These are phyloP conservation scores for Tetrao urogallus DNA, from an alignment of 2,113 vertebrate species.

Conservation along the genomic window DNA sequence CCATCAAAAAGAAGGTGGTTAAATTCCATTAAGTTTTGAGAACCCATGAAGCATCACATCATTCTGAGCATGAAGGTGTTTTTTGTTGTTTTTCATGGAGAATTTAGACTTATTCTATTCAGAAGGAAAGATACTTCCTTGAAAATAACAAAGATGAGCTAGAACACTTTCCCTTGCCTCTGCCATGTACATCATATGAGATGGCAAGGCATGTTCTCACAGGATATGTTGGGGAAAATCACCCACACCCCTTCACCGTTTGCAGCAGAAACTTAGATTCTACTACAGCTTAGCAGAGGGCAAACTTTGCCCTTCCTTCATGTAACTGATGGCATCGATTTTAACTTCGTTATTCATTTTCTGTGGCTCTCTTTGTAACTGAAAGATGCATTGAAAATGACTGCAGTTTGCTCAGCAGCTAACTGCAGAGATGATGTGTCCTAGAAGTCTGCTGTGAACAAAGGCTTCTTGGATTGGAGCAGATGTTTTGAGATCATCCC, in stretches of 20 bases:
- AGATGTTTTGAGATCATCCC: neutral
- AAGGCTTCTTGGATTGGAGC: neutral
- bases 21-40: neutral
- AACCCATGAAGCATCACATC: neutral
- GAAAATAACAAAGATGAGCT: neutral
- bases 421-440: neutral
- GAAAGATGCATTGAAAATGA: neutral
- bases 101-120: neutral
- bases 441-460: neutral
- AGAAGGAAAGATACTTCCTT: neutral
- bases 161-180: neutral
- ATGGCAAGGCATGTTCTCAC: neutral
- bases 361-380: neutral
- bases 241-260: fast-evolving
- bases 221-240: neutral
- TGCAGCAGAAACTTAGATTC: neutral
- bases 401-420: neutral
- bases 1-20: neutral
- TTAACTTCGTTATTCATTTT: neutral
- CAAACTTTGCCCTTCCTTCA: neutral
- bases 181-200: fast-evolving
- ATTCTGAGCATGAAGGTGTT: neutral
- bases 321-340: neutral
- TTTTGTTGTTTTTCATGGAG: neutral
- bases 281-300: neutral